Evolutionary conservation across 2,888 invertebrate species (phyloP), one percentile per base, ranked within the genome.

Genomic region (Melieria crassipennis): DNA sequence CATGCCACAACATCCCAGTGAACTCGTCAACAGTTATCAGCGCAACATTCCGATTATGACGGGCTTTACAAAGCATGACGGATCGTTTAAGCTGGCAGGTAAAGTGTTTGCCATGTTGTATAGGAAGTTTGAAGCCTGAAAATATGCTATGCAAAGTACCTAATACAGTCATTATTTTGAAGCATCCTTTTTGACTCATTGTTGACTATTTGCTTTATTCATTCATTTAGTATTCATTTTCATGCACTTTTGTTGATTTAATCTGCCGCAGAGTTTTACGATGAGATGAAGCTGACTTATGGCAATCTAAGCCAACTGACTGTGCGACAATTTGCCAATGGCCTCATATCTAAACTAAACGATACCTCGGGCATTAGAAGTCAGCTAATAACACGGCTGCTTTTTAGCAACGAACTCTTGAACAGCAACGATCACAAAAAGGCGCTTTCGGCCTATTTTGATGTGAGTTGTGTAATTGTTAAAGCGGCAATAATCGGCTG

Each of bases 21-120:
- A 77, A 42, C 71, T 85, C 11, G 47, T 82, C 0, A 75, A 78
- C n/a, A 78, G 78, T 16, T 81, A 80, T 46, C 70, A 80, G 10
- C 79, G 79, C 48, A 73, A 80, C 0, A 77, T 86, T 65, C 83
- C 87, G 0, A 79, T 88, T 58, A 82, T 89, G 82, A 85, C 85
- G 11, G 89, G 89, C 4, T 85, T 87, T 9, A 88, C 88, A 0
- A 86, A 87, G 75, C 85, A 88, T 73, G 89, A 89, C 76, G 89
- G 89, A 2, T 82, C 87, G 11, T 88, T 87, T 76, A 78, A 87
- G 16, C 75, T 88, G 65, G 86, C 87, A 71, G 79, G 89, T 88
- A 78, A 79, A 82, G 11, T 45, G 4, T 9, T 5, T 5, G 4
- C 55, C 45, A 7, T 9, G n/a, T n/a, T 42, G 6, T 7, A 6